Evolutionary conservation across 2,797 vertebrate genomes (phyloP).

Genomic region (Tolypeutes matacus): DNA sequence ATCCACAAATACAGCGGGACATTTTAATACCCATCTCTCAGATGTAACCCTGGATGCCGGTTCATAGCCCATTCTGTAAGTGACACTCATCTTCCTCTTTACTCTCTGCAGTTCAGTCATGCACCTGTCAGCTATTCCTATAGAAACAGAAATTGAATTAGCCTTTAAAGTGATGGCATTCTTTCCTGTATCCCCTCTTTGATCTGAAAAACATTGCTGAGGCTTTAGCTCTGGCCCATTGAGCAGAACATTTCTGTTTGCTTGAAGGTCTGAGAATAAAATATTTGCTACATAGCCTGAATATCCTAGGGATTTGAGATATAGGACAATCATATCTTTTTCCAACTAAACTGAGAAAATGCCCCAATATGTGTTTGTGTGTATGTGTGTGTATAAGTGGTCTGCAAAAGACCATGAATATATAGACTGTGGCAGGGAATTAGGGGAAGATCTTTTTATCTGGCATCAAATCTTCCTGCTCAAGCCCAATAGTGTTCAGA

Average conservation of each 20-base stretch:
- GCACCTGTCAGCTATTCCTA: not conserved
- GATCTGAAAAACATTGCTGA: not conserved
- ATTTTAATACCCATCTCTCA: not conserved
- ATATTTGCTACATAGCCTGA: not conserved
- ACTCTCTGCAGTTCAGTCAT: not conserved
- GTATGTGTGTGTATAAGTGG: not conserved
- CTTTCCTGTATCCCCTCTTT: not conserved
- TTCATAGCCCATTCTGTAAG: not conserved
- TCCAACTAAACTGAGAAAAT: not conserved
- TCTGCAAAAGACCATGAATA: not conserved
- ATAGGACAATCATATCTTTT: not conserved
- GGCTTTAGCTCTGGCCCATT: not conserved
- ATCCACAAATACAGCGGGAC: not conserved
- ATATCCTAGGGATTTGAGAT: not conserved
- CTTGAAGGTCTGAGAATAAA: not conserved
- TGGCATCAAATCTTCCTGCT: not conserved
- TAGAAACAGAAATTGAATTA: not conserved
- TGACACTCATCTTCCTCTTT: not conserved
- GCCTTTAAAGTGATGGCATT: not conserved
- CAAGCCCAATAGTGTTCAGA: not conserved
- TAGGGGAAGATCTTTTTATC: not conserved
- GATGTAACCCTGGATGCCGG: not conserved
- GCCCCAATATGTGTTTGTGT: not conserved
- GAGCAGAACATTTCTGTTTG: not conserved
- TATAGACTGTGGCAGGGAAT: not conserved